Conservation (phyloP, 2,113 vertebrate species). For the Loxodonta africana region DNA sequence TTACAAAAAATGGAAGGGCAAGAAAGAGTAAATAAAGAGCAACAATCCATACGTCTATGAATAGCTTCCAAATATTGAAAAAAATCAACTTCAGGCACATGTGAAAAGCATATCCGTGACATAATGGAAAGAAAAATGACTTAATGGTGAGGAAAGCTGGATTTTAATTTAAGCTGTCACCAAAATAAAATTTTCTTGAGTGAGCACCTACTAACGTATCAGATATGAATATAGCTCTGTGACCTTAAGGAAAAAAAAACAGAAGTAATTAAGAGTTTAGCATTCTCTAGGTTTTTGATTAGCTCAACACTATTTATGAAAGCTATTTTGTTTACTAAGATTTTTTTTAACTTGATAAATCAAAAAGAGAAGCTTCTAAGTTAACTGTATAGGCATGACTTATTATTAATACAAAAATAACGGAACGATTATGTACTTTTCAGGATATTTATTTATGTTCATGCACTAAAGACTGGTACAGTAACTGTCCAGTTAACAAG, state of each 20-base stretch:
- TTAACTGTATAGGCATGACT: constrained; percentile 21
- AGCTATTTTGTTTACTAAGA: constrained; percentile 22
- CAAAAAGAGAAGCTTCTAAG: neutral
- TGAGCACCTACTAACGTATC: neutral
- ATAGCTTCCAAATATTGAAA: neutral
- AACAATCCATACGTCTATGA: neutral
- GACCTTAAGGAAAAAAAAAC: neutral
- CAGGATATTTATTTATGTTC: neutral
- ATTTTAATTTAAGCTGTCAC: constrained; percentile 23
- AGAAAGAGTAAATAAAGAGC: constrained; percentile 31
- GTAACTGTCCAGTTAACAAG: constrained; percentile 38
- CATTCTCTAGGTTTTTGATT: constrained; percentile 15
- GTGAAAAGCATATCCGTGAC: neutral
- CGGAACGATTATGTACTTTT: constrained; percentile 36
- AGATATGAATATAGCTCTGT: constrained; percentile 12
- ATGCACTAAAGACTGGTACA: neutral
- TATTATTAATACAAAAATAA: constrained; percentile 42
- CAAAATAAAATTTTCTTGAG: constrained; percentile 43
- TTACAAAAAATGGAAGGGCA: neutral
- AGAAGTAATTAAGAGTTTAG: neutral
- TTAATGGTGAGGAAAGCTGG: neutral
- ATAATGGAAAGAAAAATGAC: neutral
- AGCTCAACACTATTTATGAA: constrained; percentile 30
- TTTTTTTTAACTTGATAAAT: constrained; percentile 18
- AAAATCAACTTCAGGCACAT: neutral